Percentiles rank a stretch among this genome's conserved stretches.
phyloP scores from a whole-genome alignment of 2,797 vertebrate species.

The Enteromius unitaeniatus region DNA sequence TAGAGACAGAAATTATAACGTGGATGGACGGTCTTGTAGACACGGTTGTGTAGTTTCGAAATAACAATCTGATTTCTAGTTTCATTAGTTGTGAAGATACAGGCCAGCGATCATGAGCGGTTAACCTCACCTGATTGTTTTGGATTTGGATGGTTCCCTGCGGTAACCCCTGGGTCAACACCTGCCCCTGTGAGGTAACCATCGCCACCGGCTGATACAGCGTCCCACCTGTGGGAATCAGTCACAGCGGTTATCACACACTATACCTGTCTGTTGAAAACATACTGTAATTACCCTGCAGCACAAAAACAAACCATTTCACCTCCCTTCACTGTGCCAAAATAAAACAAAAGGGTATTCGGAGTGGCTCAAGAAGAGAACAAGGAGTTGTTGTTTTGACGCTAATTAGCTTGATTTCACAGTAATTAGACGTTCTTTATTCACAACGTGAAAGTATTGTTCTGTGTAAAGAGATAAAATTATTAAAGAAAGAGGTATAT shows the following conservation, averaged over 20 bases:
- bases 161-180: constrained; percentile 92
- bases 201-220: constrained; percentile 99
- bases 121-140: constrained; percentile 89
- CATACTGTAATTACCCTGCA: constrained; percentile 23
- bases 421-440: constrained; percentile 31
- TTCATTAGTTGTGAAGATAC: not conserved
- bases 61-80: not conserved
- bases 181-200: constrained; percentile 99
- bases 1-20: not conserved
- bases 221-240: constrained; percentile 88
- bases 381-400: constrained; percentile 34
- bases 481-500: not conserved
- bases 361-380: constrained; percentile 13
- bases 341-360: constrained; percentile 29
- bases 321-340: not conserved
- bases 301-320: constrained; percentile 37
- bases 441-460: constrained; percentile 1
- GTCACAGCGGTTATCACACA: constrained; percentile 57
- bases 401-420: constrained; percentile 28
- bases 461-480: not conserved
- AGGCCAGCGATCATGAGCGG: not conserved
- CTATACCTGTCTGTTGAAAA: constrained; percentile 6
- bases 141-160: constrained; percentile 97
- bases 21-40: not conserved
- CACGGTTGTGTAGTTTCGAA: not conserved